A percentile compares a stretch with the other conserved stretches of the same genome.
Conservation (phyloP, 2,888 invertebrate genomes). For the Thysanoteuthis rhombus region DNA sequence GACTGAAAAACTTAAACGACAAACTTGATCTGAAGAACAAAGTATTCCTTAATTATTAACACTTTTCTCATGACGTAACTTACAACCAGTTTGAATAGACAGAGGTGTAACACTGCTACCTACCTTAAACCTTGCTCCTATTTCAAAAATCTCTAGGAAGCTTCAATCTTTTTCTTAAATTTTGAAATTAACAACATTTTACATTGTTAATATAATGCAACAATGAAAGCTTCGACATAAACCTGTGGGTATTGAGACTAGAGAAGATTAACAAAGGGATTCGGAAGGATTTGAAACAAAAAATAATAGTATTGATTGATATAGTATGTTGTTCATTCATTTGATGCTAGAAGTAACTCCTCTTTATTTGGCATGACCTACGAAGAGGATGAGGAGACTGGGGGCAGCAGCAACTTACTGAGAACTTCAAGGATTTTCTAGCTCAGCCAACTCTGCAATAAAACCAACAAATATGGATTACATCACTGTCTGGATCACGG, state of each 20-base stretch:
- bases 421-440: conserved; percentile 28
- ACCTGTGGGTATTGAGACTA: neutral
- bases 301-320: neutral
- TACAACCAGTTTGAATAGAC: neutral
- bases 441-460: conserved; percentile 29
- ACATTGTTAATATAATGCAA: neutral
- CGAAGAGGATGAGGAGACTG: neutral
- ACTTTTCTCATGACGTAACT: neutral
- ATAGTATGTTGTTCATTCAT: neutral
- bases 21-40: neutral
- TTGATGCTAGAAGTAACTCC: neutral
- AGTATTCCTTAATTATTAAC: neutral
- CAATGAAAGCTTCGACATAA: neutral
- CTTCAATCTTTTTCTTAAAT: neutral
- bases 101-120: neutral
- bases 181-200: neutral
- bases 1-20: neutral
- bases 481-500: neutral
- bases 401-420: conserved; percentile 23
- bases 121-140: neutral
- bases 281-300: neutral
- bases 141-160: neutral
- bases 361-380: neutral
- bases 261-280: neutral
- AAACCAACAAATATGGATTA: conserved; percentile 27